phyloP scores from a whole-genome alignment of 2,113 vertebrate species.

The Ailuropoda melanoleuca region DNA sequence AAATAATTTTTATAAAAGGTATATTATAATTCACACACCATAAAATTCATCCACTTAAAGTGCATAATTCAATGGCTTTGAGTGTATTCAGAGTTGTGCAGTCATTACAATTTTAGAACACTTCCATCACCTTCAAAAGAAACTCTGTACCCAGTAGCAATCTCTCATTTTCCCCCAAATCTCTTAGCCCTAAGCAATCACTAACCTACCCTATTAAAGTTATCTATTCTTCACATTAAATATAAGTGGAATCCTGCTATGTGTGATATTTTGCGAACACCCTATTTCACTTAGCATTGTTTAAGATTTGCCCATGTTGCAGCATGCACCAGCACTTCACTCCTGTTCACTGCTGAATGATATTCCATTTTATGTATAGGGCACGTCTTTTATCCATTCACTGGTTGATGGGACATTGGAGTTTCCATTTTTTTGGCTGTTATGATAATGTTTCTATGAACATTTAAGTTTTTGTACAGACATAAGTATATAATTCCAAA shows the following conservation, averaged over 20 bases:
- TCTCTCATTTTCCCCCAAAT: neutral
- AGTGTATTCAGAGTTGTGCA: neutral
- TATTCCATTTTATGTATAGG: neutral
- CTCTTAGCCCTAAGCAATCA: neutral
- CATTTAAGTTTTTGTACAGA: neutral
- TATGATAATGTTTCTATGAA: neutral
- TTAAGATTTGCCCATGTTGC: neutral
- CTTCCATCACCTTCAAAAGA: neutral
- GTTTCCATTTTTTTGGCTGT: neutral
- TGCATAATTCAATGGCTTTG: neutral
- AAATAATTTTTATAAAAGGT: neutral
- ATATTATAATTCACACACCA: conserved; percentile 9
- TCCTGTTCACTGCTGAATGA: neutral
- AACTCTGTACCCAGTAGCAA: neutral
- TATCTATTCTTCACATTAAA: neutral
- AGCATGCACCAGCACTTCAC: neutral
- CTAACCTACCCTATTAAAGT: neutral
- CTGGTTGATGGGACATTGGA: neutral
- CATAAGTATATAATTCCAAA: neutral
- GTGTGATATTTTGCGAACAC: neutral
- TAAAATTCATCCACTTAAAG: neutral
- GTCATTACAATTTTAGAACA: neutral
- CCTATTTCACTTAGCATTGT: neutral
- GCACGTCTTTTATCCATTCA: neutral
- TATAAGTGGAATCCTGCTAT: neutral